Evolutionary conservation across 2,113 vertebrate genomes (phyloP), one percentile per base, ranked within the genome.

Genomic region (Pituophis catenifer): DNA sequence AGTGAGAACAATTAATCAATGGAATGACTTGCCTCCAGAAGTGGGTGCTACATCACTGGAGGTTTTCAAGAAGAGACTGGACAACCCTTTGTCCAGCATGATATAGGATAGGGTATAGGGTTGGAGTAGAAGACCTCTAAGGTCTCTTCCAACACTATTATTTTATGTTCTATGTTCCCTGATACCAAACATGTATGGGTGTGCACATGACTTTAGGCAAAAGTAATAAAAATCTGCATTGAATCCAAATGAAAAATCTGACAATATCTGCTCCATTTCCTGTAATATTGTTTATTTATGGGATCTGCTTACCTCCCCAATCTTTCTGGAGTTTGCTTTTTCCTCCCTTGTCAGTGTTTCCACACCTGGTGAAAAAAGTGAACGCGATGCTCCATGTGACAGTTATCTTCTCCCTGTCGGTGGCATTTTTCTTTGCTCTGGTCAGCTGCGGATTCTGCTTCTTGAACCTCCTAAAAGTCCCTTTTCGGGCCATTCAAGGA

Each of bases 391-490:
- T 99, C 90, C 99, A 99, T 1, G 86, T 99, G 97, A 98, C 97
- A 93, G 98, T 99, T 93, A 98, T 99, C 92, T 97, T 99, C 75
- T 99, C 99, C 96, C 98, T 99, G 93, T 97, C 98, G 94, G 94
- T 97, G 93, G 98, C 99, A 57, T 97, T 99, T 94, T 97, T 96
- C 44, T 98, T 99, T 90, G 98, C 99, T 11, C 94, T 99, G 96
- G 98, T 99, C 97, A 99, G 99, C 97, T 97, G 98, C 93, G 99
- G 98, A 91, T 99, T 99, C 96, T 99, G 98, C 94, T 97, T 99
- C 93, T 99, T 99, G 96, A 99, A 99, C 3, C 96, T 98, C 94
- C 97, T 98, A 59, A 98, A 98, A 96, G 98, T 99, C 90, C 99
- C 99, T 11, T 99, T 99, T 95, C 98, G 98, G 89, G 99, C 99